Percentiles rank a stretch among this genome's conserved stretches.
Conservation (phyloP, 2,888 invertebrate genomes). For the Stenurella melanura region DNA sequence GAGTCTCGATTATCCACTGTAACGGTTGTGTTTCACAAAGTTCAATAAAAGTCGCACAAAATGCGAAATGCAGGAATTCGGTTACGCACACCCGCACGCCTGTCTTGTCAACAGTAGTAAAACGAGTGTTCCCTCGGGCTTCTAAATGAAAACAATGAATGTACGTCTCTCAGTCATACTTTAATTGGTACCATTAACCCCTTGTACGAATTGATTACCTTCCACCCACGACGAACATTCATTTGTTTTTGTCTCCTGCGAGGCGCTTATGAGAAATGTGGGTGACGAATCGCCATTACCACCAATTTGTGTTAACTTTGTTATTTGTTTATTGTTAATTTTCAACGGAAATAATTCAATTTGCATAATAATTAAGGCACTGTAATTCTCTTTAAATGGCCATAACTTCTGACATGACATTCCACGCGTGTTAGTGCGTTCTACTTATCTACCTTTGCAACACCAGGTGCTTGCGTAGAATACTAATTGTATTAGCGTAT, state of each 20-base stretch:
- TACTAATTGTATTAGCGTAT: too few species aligned
- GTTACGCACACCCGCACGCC: not conserved
- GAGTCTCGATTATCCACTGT: slow-evolving; percentile 64
- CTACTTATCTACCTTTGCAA: slow-evolving; percentile 8
- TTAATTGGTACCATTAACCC: slow-evolving; percentile 58
- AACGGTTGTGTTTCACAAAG: slow-evolving; percentile 35
- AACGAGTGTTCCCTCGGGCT: slow-evolving; percentile 11
- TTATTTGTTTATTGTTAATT: slow-evolving; percentile 46
- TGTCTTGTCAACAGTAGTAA: not conserved
- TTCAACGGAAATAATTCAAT: slow-evolving; percentile 39
- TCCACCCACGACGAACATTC: slow-evolving; percentile 52
- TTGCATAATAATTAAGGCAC: slow-evolving; percentile 7
- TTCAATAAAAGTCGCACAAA: not conserved
- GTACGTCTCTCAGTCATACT: slow-evolving; percentile 42
- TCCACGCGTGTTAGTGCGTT: slow-evolving; percentile 3
- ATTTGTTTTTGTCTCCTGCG: slow-evolving; percentile 47
- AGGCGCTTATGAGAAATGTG: slow-evolving; percentile 41
- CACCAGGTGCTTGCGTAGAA: not conserved
- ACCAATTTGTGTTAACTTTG: slow-evolving; percentile 43
- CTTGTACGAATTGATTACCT: slow-evolving; percentile 51
- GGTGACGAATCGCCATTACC: slow-evolving; percentile 49
- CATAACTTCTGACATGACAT: not conserved
- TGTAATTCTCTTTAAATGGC: not conserved
- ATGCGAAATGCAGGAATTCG: not conserved
- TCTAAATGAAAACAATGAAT: slow-evolving; percentile 41